Evolutionary conservation across 2,888 invertebrate genomes (phyloP).

Genomic region (Melanargia galathea): DNA sequence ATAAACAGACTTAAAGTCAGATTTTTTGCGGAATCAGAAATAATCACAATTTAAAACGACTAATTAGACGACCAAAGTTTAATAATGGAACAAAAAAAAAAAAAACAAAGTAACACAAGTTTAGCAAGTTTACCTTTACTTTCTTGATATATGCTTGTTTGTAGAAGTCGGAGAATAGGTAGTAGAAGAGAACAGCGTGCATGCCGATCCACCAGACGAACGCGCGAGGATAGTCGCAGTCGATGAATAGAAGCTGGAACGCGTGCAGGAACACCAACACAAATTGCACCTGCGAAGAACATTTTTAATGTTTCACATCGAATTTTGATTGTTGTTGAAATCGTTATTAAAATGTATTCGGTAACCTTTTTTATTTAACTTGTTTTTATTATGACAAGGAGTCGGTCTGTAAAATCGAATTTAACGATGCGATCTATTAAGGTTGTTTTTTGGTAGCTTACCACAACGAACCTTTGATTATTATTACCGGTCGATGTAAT

Average conservation of each 20-base stretch:
- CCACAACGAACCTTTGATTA: too few species aligned
- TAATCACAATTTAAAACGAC: neutral
- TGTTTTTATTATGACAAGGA: too few species aligned
- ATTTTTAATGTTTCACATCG: neutral
- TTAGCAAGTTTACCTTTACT: constrained; percentile 38
- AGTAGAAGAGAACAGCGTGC: constrained; percentile 96
- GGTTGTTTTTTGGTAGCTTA: too few species aligned
- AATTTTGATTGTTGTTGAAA: neutral
- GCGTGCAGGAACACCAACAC: constrained; percentile 93
- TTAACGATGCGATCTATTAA: too few species aligned
- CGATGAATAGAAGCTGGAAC: constrained; percentile 93
- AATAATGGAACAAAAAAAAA: neutral
- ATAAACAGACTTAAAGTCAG: neutral
- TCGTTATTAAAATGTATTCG: too few species aligned
- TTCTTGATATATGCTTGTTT: constrained; percentile 86
- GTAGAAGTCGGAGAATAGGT: constrained; percentile 96
- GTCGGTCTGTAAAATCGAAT: too few species aligned
- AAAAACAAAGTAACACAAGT: neutral
- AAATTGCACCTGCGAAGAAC: constrained; percentile 88
- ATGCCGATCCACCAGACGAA: constrained; percentile 96
- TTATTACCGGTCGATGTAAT: too few species aligned
- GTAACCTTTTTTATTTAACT: too few species aligned
- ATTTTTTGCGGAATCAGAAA: neutral
- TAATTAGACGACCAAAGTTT: neutral
- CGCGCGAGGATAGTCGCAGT: constrained; percentile 94